Evolutionary conservation across 2,888 invertebrate species (phyloP), one percentile per base, ranked within the genome.

Genomic region (Leptogaster cylindrica): DNA sequence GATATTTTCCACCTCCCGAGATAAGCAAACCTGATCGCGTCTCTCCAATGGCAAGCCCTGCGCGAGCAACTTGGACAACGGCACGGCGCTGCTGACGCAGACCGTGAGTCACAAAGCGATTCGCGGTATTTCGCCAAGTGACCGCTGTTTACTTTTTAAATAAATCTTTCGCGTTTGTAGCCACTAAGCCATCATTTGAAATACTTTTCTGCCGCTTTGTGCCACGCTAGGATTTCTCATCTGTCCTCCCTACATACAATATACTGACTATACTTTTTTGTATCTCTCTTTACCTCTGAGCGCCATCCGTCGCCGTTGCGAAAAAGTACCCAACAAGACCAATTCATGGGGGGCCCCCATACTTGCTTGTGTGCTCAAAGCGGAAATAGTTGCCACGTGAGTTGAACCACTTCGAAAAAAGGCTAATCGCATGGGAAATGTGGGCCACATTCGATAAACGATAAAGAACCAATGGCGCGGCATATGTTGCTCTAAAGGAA

Each of bases 261-360:
- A 46, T 46, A 23, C 20, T 16, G 46, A n/a, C 23, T 46, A 18
- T 20, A 33, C 14, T 52, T 52, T n/a, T n/a, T 52, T 31, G 31
- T 33, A 18, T n/a, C 52, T 28, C 28, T 51, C 51, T 28, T 8
- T 44, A 18, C 44, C 44, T 16, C 44, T n/a, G n/a, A 12, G 1
- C 44, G 2, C 18, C 18, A 20, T 16, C 44, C 28, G 25, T 25
- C n/a, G 14, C 31, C 14, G 25, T 51, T 10, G 51, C 14, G 52
- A 4, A 4, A 20, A 27, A 18, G 14, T 20, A 16, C 16, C 18
- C 5, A 46, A 46, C 23, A n/a, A 20, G 46, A 25, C 46, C 31
- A 52, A 31, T 52, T 31, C 33, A 31, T 52, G 52, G 52, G 33
- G 33, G 33, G 52, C 52, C 52, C 52, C 52, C n/a, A 31, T 31